Evolutionary conservation across 2,113 vertebrate species (phyloP).

Genomic region (Lates calcarifer): DNA sequence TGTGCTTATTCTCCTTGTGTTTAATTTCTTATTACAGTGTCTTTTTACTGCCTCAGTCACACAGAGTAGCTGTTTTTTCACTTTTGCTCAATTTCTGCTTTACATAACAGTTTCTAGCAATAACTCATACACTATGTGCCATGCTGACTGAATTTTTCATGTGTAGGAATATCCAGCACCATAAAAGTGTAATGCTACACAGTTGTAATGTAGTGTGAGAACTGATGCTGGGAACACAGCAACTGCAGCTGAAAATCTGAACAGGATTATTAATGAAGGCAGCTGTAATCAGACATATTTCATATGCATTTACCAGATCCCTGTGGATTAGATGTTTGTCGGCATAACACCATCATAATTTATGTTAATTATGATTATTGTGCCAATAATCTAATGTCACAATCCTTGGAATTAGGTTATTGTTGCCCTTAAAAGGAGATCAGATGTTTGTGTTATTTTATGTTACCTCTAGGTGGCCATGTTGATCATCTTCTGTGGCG

Average conservation of each 20-base stretch:
- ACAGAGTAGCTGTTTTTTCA: not conserved
- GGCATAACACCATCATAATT: slow-evolving; percentile 66
- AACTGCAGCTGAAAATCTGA: slow-evolving; percentile 44
- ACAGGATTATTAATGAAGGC: slow-evolving; percentile 59
- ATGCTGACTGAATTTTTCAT: slow-evolving; percentile 8
- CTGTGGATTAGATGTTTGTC: slow-evolving; percentile 69
- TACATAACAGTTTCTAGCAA: not conserved
- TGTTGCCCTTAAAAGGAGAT: slow-evolving; percentile 53
- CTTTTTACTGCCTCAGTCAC: not conserved
- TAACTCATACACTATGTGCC: not conserved
- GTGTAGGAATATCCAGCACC: slow-evolving; percentile 4
- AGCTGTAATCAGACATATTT: slow-evolving; percentile 57
- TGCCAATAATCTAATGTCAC: slow-evolving; percentile 71
- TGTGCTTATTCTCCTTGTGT: not conserved
- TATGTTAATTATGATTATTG: slow-evolving; percentile 75
- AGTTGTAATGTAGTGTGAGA: slow-evolving; percentile 39
- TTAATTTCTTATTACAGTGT: not conserved
- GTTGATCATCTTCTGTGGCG: slow-evolving; percentile 48
- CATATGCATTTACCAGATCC: slow-evolving; percentile 54
- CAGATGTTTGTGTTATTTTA: slow-evolving; percentile 45
- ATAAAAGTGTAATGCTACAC: slow-evolving; percentile 30
- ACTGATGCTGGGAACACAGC: slow-evolving; percentile 53
- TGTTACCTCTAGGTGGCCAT: slow-evolving; percentile 73
- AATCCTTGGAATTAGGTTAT: slow-evolving; percentile 70
- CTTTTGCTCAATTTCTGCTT: not conserved